These are phyloP conservation scores for Pitangus sulphuratus DNA, from an alignment of 2,797 vertebrate genomes.

Conservation along the genomic window DNA sequence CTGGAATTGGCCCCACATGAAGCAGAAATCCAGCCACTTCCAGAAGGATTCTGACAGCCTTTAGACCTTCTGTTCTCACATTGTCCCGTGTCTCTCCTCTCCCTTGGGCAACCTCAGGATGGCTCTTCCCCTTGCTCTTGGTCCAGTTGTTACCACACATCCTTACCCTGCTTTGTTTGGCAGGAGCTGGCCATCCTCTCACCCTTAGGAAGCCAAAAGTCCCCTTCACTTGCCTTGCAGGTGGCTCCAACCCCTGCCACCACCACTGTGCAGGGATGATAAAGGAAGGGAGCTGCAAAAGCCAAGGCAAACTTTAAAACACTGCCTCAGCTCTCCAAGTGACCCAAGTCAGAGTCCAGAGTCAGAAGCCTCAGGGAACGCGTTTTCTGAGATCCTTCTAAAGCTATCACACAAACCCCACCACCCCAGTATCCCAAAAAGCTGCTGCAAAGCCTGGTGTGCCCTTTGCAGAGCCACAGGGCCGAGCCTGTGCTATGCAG, in stretches of 20 bases:
- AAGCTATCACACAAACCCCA: neutral
- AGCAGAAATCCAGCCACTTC: neutral
- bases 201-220: neutral
- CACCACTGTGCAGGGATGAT: rapidly evolving
- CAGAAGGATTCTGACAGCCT: neutral
- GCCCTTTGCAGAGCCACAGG: neutral
- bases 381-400: neutral
- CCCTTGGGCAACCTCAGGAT: neutral
- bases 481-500: neutral
- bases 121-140: neutral
- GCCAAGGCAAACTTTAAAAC: neutral
- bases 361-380: neutral
- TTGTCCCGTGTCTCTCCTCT: neutral
- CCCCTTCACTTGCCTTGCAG: neutral
- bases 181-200: neutral
- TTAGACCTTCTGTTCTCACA: neutral
- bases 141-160: rapidly evolving
- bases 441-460: neutral
- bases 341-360: neutral
- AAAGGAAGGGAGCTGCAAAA: neutral
- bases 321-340: neutral
- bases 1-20: neutral
- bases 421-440: neutral
- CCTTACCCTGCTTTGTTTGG: neutral
- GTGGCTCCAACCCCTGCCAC: neutral